These are phyloP conservation scores for Fragum fragum DNA, from an alignment of 2,888 invertebrate genomes.

Conservation along the genomic window DNA sequence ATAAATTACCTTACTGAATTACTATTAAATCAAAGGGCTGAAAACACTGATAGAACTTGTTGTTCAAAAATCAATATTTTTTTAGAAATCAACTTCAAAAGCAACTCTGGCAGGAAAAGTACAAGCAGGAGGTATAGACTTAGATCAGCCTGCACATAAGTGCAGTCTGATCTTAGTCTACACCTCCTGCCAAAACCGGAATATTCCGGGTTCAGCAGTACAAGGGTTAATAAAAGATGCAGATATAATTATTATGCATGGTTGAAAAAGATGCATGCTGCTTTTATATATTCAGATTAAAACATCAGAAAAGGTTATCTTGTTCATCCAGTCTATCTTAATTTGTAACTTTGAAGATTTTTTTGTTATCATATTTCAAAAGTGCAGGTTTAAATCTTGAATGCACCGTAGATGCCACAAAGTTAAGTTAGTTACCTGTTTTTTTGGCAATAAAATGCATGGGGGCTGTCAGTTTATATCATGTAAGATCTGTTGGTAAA, in stretches of 20 bases:
- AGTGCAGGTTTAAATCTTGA: background rate
- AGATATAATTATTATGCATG: background rate
- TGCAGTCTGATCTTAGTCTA: no score
- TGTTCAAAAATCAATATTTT: no score
- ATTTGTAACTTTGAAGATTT: constrained; percentile 22
- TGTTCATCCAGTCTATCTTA: constrained; percentile 1
- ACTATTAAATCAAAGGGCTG: no score
- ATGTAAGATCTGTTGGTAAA: background rate
- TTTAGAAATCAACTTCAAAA: no score
- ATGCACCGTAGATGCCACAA: background rate
- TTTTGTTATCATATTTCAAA: constrained; percentile 19
- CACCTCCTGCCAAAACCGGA: no score
- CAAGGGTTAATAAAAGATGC: no score
- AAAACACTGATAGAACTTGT: no score
- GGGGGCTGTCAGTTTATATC: background rate
- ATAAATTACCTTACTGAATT: no score
- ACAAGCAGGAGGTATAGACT: no score
- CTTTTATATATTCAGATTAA: background rate
- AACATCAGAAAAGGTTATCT: background rate
- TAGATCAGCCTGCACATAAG: no score
- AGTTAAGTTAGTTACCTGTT: constrained; percentile 12
- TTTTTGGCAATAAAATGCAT: constrained; percentile 29
- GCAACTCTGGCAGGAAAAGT: no score
- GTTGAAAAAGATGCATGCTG: background rate
- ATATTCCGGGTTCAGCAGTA: no score